Conservation (phyloP, 2,888 invertebrate species). For the Dugesia japonica region DNA sequence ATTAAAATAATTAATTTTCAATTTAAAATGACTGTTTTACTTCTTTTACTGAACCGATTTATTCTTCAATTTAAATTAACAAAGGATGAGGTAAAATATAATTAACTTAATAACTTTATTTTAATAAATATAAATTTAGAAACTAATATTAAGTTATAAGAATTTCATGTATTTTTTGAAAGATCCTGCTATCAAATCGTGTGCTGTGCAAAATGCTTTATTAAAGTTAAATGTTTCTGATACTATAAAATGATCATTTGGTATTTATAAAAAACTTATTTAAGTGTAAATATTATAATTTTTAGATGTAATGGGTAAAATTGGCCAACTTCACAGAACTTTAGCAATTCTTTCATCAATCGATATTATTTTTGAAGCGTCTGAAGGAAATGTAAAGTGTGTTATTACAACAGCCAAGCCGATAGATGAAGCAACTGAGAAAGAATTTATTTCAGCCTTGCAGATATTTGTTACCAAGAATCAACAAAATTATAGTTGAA, state of each 20-base stretch:
- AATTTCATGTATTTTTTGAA: constrained; percentile 65
- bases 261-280: constrained; percentile 38
- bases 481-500: not conserved
- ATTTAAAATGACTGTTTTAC: too few species aligned
- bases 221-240: constrained; percentile 52
- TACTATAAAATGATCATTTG: constrained; percentile 63
- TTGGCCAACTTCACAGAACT: not conserved
- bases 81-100: too few species aligned
- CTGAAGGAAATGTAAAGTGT: not conserved
- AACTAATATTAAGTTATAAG: too few species aligned
- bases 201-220: constrained; percentile 57
- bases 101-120: too few species aligned
- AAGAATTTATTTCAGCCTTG: not conserved
- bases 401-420: not conserved
- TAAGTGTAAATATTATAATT: too few species aligned
- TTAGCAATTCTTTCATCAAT: not conserved
- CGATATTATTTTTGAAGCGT: not conserved
- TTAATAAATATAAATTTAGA: too few species aligned
- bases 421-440: not conserved
- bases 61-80: too few species aligned
- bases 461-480: not conserved
- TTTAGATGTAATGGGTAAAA: not conserved
- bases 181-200: constrained; percentile 64
- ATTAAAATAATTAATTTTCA: too few species aligned
- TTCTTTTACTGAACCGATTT: too few species aligned